phyloP scores from a whole-genome alignment of 2,888 invertebrate species.

The Rhaphigaster nebulosa region DNA sequence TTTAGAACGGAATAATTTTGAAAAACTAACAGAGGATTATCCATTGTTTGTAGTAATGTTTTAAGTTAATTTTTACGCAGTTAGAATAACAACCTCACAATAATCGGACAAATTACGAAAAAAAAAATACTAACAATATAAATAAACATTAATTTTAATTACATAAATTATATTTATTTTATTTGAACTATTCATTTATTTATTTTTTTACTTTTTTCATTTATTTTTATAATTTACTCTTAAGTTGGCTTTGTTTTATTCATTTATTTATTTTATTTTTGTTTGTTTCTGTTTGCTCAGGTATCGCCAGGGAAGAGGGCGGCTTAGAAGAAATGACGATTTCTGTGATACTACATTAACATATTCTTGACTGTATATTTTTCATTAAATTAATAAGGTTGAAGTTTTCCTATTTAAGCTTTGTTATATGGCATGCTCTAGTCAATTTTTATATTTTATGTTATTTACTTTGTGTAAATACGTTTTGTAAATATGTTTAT shows the following conservation, averaged over 20 bases:
- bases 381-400: slow-evolving; percentile 49
- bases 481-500: slow-evolving; percentile 56
- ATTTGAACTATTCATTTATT: not conserved
- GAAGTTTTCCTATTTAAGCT: slow-evolving; percentile 54
- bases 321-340: slow-evolving; percentile 55
- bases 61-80: no score
- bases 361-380: slow-evolving; percentile 57
- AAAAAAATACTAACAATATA: not conserved
- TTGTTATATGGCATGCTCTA: slow-evolving; percentile 58
- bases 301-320: slow-evolving; percentile 52
- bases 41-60: no score
- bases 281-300: slow-evolving; percentile 48
- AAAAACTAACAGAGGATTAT: no score
- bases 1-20: no score
- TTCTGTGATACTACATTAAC: slow-evolving; percentile 56
- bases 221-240: slow-evolving; percentile 40
- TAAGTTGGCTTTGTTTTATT: slow-evolving; percentile 44
- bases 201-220: not conserved
- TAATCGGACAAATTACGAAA: not conserved
- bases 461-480: slow-evolving; percentile 57
- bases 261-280: slow-evolving; percentile 55
- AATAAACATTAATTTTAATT: not conserved
- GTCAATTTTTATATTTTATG: slow-evolving; percentile 57
- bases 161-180: not conserved
- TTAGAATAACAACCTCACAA: no score